Evolutionary conservation across 2,888 invertebrate species (phyloP).

Genomic region (Leuctra nigra): DNA sequence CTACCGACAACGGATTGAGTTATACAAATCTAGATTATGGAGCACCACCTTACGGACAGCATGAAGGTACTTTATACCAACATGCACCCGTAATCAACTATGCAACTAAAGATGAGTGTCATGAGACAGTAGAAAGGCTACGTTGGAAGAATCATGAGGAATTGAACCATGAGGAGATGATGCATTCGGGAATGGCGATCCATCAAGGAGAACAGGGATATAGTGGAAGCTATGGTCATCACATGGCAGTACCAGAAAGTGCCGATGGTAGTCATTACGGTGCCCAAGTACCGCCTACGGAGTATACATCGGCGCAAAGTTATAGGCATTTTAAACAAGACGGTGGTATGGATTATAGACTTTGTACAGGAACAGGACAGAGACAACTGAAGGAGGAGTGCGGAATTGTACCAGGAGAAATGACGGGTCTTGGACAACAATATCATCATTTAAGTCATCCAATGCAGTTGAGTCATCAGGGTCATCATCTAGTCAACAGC

Average conservation of each 20-base stretch:
- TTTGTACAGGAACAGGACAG: too few species aligned
- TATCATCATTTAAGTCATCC: conserved; percentile 29
- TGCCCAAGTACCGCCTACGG: not conserved
- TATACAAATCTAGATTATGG: conserved; percentile 85
- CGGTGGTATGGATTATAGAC: conserved; percentile 4
- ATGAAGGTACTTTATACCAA: not conserved
- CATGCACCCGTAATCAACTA: conserved; percentile 30
- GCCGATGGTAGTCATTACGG: not conserved
- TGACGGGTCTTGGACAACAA: conserved; percentile 23
- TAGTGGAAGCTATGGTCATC: conserved; percentile 28
- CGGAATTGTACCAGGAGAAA: too few species aligned
- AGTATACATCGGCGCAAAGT: not conserved
- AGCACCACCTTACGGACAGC: conserved; percentile 37
- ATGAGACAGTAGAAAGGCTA: conserved; percentile 32
- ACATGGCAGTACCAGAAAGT: conserved; percentile 19
- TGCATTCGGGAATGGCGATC: conserved; percentile 28
- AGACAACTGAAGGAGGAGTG: conserved; percentile 15
- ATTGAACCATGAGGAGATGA: not conserved
- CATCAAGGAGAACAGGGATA: conserved; percentile 39
- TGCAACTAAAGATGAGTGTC: conserved; percentile 36
- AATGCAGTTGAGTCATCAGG: conserved; percentile 28
- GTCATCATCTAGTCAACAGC: conserved; percentile 24
- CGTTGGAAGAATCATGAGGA: conserved; percentile 3
- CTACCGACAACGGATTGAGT: conserved; percentile 78
- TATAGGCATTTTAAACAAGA: conserved; percentile 9